Percentiles rank a stretch among this genome's conserved stretches.
Evolutionary conservation across 2,113 vertebrate species (phyloP).

Genomic region (Rafetus swinhoei): DNA sequence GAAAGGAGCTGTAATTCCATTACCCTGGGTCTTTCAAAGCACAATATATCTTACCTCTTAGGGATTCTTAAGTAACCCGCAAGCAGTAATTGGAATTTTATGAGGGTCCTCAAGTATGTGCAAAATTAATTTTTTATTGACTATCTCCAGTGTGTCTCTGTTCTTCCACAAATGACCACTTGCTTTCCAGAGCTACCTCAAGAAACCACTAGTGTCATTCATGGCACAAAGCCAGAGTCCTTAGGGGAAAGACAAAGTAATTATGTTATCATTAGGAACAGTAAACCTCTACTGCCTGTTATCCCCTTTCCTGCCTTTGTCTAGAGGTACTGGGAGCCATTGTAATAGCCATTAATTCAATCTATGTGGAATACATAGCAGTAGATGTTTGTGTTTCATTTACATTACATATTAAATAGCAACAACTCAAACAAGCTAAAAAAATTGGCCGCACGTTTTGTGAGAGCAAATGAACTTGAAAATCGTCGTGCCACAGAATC

Average conservation of each 20-base stretch:
- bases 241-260: not conserved
- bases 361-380: not conserved
- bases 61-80: conserved; percentile 63
- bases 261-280: not conserved
- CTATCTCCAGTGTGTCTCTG: not conserved
- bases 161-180: not conserved
- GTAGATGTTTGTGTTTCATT: not conserved
- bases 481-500: not conserved
- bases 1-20: conserved; percentile 60
- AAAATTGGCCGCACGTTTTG: not conserved
- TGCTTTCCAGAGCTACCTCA: conserved; percentile 27
- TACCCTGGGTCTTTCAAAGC: not conserved
- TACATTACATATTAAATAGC: not conserved
- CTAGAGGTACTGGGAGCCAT: not conserved
- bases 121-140: conserved; percentile 47
- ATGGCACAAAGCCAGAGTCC: not conserved
- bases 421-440: not conserved
- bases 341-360: not conserved
- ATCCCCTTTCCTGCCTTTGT: not conserved
- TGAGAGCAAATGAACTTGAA: not conserved
- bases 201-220: not conserved
- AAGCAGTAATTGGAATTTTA: conserved; percentile 51
- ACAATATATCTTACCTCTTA: conserved; percentile 41
- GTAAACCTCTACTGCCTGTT: accelerated
- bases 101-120: conserved; percentile 39